phyloP scores from a whole-genome alignment of 2,888 invertebrate genomes.

The Melanchra persicariae region DNA sequence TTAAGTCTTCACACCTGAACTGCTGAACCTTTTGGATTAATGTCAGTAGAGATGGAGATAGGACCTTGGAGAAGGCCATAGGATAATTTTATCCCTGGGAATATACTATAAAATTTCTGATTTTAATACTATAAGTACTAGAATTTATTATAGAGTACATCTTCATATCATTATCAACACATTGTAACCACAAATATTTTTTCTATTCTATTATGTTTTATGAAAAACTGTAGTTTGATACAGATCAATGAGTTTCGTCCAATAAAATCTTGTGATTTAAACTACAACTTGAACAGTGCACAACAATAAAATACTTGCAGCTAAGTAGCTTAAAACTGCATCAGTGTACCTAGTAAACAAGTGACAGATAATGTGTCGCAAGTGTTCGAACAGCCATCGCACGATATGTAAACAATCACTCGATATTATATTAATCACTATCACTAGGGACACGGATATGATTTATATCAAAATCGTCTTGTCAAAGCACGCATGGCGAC shows the following conservation, averaged over 20 bases:
- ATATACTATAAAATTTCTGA: too few species aligned
- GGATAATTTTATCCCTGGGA: too few species aligned
- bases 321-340: conserved; percentile 8
- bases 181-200: too few species aligned
- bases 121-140: too few species aligned
- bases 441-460: conserved; percentile 23
- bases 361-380: conserved; percentile 24
- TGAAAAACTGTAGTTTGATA: background rate
- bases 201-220: too few species aligned
- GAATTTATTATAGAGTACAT: too few species aligned
- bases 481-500: conserved; percentile 88
- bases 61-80: too few species aligned
- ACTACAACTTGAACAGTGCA: conserved; percentile 8
- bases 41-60: too few species aligned
- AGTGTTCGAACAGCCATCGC: conserved; percentile 16
- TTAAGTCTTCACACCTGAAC: too few species aligned
- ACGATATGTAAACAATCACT: conserved; percentile 50
- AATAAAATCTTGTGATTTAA: background rate
- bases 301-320: conserved; percentile 25
- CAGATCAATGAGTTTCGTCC: conserved; percentile 4
- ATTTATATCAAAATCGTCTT: conserved; percentile 65
- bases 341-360: conserved; percentile 53
- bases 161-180: too few species aligned
- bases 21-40: too few species aligned
- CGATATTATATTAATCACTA: conserved; percentile 17